Evolutionary conservation across 1,140 invertebrate genomes (phyloP), one percentile per base, ranked within the genome.

Genomic region (Aphelinus atriplicis): DNA sequence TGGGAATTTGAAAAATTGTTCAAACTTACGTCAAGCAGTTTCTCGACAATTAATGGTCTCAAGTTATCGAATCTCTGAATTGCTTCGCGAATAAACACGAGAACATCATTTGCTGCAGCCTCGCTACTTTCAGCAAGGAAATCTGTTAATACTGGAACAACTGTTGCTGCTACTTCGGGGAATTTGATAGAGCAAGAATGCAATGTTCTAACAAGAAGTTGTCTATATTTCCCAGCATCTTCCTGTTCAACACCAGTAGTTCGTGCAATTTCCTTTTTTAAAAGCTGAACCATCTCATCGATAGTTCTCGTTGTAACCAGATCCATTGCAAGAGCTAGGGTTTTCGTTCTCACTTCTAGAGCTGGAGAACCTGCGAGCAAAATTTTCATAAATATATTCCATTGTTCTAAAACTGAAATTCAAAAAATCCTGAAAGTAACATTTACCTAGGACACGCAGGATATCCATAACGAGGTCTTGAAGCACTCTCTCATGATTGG

Each of bases 391-490:
- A 70, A n/a, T 50, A 50, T 45, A n/a, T 60, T 63, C 9, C n/a
- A 46, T 45, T 58, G 43, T 51, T 69, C 2, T 55, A 50, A 57
- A 26, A 26, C 3, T 63, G 56, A 65, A 56, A 56, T 53, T 50
- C 1, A 45, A 1, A 26, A 42, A 42, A 61, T 64, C 42, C 43
- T 26, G 3, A 7, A 69, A n/a, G 3, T 69, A 46, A 69, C 4
- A 56, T 51, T 2, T 93, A 79, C 95, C 92, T 56, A 99, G 89
- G 46, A 99, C 97, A 55, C 98, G 89, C 61, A 99, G 89, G 80
- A 99, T 95, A 89, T 99, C 98, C 98, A 99, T 99, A 9, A 99
- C 97, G 53, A 99, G 90, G 82, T 98, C 97, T 87, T 98, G 97
- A 73, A 99, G 90, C 0, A 99, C 96, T 84, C 96, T 92, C 84